Evolutionary conservation across 2,797 vertebrate species (phyloP).

Genomic region (Sebastolobus alascanus): DNA sequence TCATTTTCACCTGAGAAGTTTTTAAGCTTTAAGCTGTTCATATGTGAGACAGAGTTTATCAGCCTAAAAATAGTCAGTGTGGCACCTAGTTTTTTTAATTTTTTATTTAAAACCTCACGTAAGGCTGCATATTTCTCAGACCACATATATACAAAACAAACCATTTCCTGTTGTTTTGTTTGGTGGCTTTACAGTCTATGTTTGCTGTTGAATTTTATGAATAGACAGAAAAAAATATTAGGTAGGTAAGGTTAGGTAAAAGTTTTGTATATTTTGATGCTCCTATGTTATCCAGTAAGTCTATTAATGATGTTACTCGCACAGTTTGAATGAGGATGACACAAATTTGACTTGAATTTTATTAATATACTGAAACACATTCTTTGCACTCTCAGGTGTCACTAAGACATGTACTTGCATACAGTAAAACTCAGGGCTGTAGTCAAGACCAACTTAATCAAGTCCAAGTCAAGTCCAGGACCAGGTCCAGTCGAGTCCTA

Average conservation of each 20-base stretch:
- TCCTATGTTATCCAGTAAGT: too few species aligned
- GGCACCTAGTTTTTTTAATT: not conserved
- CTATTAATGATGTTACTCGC: not conserved
- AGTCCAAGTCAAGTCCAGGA: too few species aligned
- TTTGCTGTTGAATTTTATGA: not conserved
- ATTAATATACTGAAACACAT: not conserved
- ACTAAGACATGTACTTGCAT: not conserved
- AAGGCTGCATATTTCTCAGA: not conserved
- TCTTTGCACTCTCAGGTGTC: not conserved
- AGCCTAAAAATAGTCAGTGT: not conserved
- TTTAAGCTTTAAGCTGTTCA: not conserved
- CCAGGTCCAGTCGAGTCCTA: too few species aligned
- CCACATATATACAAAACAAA: not conserved
- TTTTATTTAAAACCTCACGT: not conserved
- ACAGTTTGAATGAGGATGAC: not conserved
- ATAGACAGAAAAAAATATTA: not conserved
- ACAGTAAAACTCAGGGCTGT: not conserved
- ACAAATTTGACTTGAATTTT: not conserved
- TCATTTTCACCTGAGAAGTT: conserved; percentile 12
- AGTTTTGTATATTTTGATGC: too few species aligned
- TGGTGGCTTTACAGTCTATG: not conserved
- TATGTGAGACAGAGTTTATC: not conserved
- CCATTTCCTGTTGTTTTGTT: not conserved
- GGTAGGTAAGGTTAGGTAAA: too few species aligned
- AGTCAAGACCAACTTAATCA: too few species aligned